A percentile compares a stretch with the other conserved stretches of the same genome.
phyloP scores from a whole-genome alignment of 2,797 vertebrate genomes.

The Sebastolobus altivelis region DNA sequence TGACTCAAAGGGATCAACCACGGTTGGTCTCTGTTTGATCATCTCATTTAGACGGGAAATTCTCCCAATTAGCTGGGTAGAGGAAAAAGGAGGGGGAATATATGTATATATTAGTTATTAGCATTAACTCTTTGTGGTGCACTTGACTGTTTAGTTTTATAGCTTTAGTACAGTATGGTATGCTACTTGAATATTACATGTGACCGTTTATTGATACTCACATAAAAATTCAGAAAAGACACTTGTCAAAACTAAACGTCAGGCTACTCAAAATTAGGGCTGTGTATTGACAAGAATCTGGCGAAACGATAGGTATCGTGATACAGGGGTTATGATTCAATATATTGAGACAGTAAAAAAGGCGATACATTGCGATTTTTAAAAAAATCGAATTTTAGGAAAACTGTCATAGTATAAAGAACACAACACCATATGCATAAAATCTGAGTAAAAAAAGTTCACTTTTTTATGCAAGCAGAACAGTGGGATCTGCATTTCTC shows the following conservation, averaged over 20 bases:
- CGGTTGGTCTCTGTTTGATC: slow-evolving; percentile 61
- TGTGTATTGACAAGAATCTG: too few species aligned
- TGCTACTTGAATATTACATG: not conserved
- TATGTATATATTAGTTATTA: not conserved
- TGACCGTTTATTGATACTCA: not conserved
- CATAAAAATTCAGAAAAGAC: not conserved
- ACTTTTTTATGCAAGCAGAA: too few species aligned
- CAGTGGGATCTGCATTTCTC: too few species aligned
- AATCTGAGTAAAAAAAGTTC: too few species aligned
- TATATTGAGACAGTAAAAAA: too few species aligned
- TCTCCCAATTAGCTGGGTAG: slow-evolving; percentile 43
- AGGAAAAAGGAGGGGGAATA: slow-evolving; percentile 13
- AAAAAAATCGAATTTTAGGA: too few species aligned
- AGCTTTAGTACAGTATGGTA: not conserved
- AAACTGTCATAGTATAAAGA: too few species aligned
- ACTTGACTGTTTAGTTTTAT: not conserved
- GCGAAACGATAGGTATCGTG: too few species aligned
- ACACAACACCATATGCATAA: too few species aligned
- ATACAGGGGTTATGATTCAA: too few species aligned
- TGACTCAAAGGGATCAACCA: slow-evolving; percentile 49
- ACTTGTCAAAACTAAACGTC: too few species aligned
- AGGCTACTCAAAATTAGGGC: not conserved
- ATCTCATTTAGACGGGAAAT: slow-evolving; percentile 47
- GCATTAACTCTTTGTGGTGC: slow-evolving; percentile 1
- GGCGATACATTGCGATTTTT: too few species aligned